Evolutionary conservation across 2,888 invertebrate species (phyloP), one percentile per base, ranked within the genome.

Genomic region (Callyntrura sp.): DNA sequence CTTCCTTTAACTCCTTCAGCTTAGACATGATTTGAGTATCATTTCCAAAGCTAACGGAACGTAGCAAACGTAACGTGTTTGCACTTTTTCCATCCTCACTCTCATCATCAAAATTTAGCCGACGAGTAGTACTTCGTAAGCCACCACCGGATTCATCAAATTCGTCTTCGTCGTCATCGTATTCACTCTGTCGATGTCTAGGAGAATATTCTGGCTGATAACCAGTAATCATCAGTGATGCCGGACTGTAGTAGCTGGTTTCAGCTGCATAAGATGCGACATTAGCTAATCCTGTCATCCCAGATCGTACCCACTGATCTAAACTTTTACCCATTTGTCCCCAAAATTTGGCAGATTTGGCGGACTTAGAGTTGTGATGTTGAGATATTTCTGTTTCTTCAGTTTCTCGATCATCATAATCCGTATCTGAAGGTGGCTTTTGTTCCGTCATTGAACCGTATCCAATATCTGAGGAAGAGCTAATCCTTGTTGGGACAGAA

Each of bases 11-110:
- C 70, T 93, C 93, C 60, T 93, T 93, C 8, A 94, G 90, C 70
- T 94, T 94, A 20, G 92, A 91, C 92, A 94, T 93, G n/a, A 97
- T 96, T 94, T 97, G 96, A 6, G 97, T 96, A 94, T 97, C 97
- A n/a, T 97, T 97, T 0, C 97, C 97, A 94, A 97, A 97, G 94
- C 97, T 97, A 94, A 97, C 97, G 0, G 97, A 96, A 91, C 95
- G 94, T 14, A 93, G 85, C 23, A 93, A 85, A 23, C 93, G 57
- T 68, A 93, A 78, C 0, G 93, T 92, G 57, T 90, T 91, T 43
- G 88, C 88, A 82, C 92, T 91, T 12, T 88, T 88, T 23, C 83
- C 82, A 28, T 90, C 92, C 11, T 92, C 92, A 25, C 62, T 68
- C 35, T 86, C 90, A 43, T 79, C 91, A 11, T 91, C 91, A 78